Base-by-base conservation (phyloP, 2,888 invertebrate genomes). In the Deilephila elpenor region DNA sequence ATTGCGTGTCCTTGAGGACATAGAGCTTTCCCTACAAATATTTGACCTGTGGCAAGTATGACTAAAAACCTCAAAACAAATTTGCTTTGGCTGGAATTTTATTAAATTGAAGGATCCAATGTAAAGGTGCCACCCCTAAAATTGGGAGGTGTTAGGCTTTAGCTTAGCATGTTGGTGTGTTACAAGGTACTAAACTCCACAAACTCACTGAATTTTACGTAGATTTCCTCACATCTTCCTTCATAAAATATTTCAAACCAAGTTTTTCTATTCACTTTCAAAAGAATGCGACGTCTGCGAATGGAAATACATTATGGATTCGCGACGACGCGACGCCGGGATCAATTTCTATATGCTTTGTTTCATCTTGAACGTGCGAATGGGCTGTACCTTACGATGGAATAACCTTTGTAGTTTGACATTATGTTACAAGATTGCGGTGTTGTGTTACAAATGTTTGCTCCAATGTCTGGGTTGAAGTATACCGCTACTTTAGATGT, bases 261-360 rank as follows among this genome's bases (percentile, higher is more conserved):
- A 67, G 37, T 20, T 67, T 67, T 67, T 67, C 25, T 44, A 67
- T 67, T 44, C 17, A 56, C 56, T 56, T 56, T n/a, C 1, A 56
- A 5, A 56, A n/a, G 56, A 56, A 56, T 44, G 34, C 20, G 11
- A 34, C 34, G 62, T 8, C 62, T 19, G 3, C 11, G 19, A 67
- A 67, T 44, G 44, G 44, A 44, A 67, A 67, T 67, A 44, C 44
- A 44, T 44, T 44, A 67, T 67, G 64, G 64, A 67, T 67, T n/a
- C 37, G n/a, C 19, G 44, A 67, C 44, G 44, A 44, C 64, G n/a
- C 25, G 25, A 25, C 25, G 25, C 44, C 20, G 25, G 11, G 44
- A 67, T 67, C 44, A 67, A 44, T 25, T 67, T 25, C 44, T 67
- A 67, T 67, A 44, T 25, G 25, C 8, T 44, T 44, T 67, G 44